Evolutionary conservation across 2,888 invertebrate genomes (phyloP).

Genomic region (Myopa tessellatipennis): DNA sequence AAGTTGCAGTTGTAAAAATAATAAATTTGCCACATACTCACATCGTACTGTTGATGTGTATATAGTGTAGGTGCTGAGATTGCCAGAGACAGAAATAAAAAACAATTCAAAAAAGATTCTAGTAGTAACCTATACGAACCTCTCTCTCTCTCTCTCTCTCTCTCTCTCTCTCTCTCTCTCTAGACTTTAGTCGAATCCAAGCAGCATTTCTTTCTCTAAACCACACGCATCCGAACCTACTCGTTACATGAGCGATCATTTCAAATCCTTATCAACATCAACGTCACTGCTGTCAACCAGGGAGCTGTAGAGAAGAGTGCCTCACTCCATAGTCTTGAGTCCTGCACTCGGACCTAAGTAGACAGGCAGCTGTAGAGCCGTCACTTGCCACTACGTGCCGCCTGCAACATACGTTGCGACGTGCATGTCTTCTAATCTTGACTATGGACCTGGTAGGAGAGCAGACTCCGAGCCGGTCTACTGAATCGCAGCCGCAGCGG

Average conservation of each 20-base stretch:
- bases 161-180: too few species aligned
- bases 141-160: too few species aligned
- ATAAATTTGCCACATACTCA: too few species aligned
- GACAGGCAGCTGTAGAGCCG: conserved; percentile 8
- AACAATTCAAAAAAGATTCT: too few species aligned
- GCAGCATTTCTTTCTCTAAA: too few species aligned
- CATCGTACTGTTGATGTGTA: too few species aligned
- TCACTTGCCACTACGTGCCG: conserved; percentile 13
- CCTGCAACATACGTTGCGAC: neutral
- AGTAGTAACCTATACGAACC: too few species aligned
- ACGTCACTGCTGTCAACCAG: neutral
- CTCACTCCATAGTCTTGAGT: neutral
- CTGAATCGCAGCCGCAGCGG: neutral
- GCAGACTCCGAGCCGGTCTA: neutral
- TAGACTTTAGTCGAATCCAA: neutral
- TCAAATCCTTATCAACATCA: conserved; percentile 3
- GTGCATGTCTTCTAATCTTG: neutral
- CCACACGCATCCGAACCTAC: too few species aligned
- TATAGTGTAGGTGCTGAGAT: too few species aligned
- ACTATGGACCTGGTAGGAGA: too few species aligned
- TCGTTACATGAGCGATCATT: neutral
- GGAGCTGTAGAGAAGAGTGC: neutral
- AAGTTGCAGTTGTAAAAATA: too few species aligned
- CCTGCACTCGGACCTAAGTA: neutral
- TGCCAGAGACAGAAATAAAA: too few species aligned